These are phyloP conservation scores for Xanthia icteritia DNA, from an alignment of 2,888 invertebrate species.

Conservation along the genomic window DNA sequence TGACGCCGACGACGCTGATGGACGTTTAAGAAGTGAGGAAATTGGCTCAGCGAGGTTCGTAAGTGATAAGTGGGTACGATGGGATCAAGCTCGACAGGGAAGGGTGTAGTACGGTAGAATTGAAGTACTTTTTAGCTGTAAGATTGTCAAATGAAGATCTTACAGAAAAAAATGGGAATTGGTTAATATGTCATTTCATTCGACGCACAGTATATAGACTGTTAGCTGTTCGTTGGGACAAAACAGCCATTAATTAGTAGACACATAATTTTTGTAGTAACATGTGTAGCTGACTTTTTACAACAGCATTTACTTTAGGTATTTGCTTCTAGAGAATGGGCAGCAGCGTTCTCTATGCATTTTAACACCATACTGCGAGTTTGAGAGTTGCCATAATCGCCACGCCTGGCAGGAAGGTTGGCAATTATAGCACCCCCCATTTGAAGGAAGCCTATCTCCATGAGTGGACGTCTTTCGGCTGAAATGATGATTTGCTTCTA, in stretches of 20 bases:
- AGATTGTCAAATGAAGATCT: background rate
- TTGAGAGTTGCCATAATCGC: too few species aligned
- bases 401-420: too few species aligned
- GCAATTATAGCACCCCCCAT: too few species aligned
- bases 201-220: too few species aligned
- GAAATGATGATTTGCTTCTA: too few species aligned
- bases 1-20: slow-evolving; percentile 1
- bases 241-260: background rate
- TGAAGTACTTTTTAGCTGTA: slow-evolving; percentile 6
- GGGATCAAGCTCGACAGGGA: slow-evolving; percentile 17
- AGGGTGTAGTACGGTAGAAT: slow-evolving; percentile 3
- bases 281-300: background rate
- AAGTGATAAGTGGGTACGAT: slow-evolving; percentile 42
- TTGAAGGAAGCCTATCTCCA: too few species aligned
- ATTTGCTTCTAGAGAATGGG: background rate
- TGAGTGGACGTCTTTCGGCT: too few species aligned
- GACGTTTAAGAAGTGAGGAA: slow-evolving; percentile 33
- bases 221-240: background rate
- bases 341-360: too few species aligned
- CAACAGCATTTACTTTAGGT: background rate
- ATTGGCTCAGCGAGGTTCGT: slow-evolving; percentile 23
- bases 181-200: too few species aligned
- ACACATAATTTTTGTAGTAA: background rate
- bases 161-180: background rate
- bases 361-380: too few species aligned